Evolutionary conservation across 2,113 vertebrate genomes (phyloP).

Genomic region (Nothocercus julius): DNA sequence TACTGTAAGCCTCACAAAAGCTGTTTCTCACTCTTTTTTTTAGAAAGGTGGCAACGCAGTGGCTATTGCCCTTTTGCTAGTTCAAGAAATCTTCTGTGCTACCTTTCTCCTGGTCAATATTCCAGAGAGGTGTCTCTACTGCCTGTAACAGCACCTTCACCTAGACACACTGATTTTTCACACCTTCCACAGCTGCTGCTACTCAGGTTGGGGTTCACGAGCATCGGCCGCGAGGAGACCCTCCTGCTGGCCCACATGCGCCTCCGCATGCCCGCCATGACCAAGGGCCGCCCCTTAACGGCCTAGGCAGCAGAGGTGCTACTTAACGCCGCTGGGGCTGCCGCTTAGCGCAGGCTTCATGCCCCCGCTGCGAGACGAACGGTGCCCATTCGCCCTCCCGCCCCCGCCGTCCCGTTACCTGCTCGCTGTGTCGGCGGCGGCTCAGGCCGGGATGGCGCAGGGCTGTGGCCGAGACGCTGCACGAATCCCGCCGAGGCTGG

Average conservation of each 20-base stretch:
- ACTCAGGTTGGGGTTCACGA: accelerated
- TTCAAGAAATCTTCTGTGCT: not conserved
- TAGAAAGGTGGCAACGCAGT: not conserved
- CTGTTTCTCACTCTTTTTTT: accelerated
- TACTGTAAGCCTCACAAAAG: accelerated
- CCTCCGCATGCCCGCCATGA: accelerated
- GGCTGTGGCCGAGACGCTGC: too few relatives aligned
- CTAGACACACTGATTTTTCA: accelerated
- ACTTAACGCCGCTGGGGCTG: accelerated
- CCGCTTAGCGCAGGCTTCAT: too few relatives aligned
- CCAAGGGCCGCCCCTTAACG: too few relatives aligned
- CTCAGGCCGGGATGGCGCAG: too few relatives aligned
- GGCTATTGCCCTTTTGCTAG: too few relatives aligned
- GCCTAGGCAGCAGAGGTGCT: not conserved
- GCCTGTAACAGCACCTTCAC: not conserved
- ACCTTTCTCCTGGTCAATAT: not conserved
- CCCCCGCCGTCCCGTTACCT: not conserved
- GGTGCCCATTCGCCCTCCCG: not conserved
- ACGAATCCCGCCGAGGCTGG: too few relatives aligned
- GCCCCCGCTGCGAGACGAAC: too few relatives aligned
- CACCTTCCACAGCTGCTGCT: too few relatives aligned
- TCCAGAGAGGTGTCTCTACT: accelerated
- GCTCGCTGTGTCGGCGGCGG: not conserved
- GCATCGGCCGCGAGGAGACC: too few relatives aligned
- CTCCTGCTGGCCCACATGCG: not conserved